A percentile compares a stretch with the other conserved stretches of the same genome.
These are phyloP conservation scores for Argya squamiceps DNA, from an alignment of 2,797 vertebrate species.

Conservation along the genomic window DNA sequence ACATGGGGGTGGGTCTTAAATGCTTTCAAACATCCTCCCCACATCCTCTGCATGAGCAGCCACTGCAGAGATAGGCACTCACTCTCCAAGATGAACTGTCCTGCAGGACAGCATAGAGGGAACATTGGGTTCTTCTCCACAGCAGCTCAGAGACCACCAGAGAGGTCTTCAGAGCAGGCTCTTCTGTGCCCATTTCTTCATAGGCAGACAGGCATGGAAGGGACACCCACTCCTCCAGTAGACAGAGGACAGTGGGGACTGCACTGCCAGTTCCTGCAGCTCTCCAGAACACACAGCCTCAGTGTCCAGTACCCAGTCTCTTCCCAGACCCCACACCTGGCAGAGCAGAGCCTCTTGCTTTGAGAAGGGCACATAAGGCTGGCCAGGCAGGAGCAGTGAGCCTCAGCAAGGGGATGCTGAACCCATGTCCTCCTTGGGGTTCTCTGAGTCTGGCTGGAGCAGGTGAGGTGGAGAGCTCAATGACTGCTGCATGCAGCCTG, in stretches of 20 bases:
- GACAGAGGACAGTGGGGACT: neutral
- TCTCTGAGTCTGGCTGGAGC: neutral
- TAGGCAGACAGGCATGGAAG: neutral
- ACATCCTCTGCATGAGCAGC: neutral
- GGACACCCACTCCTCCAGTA: neutral
- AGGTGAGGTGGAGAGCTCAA: neutral
- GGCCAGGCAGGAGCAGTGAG: neutral
- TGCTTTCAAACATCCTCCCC: neutral
- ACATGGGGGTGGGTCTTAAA: neutral
- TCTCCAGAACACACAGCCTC: neutral
- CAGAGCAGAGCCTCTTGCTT: neutral
- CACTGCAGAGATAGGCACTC: neutral
- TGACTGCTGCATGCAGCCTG: neutral
- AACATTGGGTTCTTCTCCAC: fast-evolving
- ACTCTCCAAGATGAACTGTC: neutral
- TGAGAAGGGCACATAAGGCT: neutral
- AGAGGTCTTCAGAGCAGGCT: neutral
- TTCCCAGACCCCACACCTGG: neutral
- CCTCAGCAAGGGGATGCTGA: neutral
- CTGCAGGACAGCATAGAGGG: neutral
- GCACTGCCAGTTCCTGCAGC: neutral
- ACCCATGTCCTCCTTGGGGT: neutral
- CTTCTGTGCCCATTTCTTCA: neutral
- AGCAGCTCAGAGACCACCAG: neutral
- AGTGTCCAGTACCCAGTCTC: neutral